Percentiles rank a stretch among this genome's conserved stretches.
Conservation (phyloP, 2,797 vertebrate species). For the Acestrorhynchus altus region DNA sequence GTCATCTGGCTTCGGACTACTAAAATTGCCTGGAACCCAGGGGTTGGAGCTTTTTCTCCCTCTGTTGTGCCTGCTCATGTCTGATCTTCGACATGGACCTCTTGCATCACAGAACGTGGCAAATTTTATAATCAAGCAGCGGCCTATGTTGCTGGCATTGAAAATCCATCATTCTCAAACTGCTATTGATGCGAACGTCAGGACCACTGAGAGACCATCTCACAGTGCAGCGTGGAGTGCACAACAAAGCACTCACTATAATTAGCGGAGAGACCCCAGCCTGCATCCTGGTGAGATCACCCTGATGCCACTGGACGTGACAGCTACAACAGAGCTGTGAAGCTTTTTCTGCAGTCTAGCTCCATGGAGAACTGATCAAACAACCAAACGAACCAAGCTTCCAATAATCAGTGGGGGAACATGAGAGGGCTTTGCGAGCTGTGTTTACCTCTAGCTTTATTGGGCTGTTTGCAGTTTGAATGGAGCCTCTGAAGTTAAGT, state of each 20-base stretch:
- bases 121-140: conserved; percentile 66
- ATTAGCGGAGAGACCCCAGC: conserved; percentile 67
- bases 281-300: conserved; percentile 59
- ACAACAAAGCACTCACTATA: conserved; percentile 77
- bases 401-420: conserved; percentile 7
- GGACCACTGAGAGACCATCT: conserved; percentile 70
- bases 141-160: conserved; percentile 57
- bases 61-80: neutral
- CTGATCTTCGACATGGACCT: conserved; percentile 40
- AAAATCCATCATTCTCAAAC: conserved; percentile 79
- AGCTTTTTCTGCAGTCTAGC: conserved; percentile 35
- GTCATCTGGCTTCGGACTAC: conserved; percentile 9
- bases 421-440: conserved; percentile 16
- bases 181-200: conserved; percentile 80
- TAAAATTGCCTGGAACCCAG: conserved; percentile 24
- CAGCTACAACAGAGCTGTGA: conserved; percentile 31
- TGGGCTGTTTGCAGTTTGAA: neutral
- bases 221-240: conserved; percentile 66
- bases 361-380: conserved; percentile 42
- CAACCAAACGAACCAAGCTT: conserved; percentile 10
- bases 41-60: conserved; percentile 3
- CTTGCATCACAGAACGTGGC: conserved; percentile 52
- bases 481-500: conserved; percentile 3
- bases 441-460: conserved; percentile 30
- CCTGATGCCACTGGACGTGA: conserved; percentile 57